phyloP scores from a whole-genome alignment of 2,888 invertebrate genomes.

The Oscheius sp. region DNA sequence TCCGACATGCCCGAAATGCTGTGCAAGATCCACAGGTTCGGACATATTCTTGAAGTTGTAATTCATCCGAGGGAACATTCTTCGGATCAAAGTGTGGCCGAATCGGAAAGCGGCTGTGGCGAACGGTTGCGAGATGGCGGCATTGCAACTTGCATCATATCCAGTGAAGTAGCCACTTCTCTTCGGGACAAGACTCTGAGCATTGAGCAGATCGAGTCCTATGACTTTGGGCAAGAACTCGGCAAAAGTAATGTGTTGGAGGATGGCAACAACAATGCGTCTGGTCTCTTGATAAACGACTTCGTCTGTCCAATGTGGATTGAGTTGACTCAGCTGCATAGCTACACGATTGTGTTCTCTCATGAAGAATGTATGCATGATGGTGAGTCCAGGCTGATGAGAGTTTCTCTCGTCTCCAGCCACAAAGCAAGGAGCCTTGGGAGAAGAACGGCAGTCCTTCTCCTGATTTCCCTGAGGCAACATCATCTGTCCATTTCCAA shows the following conservation, averaged over 20 bases:
- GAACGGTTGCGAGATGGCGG: slow-evolving; percentile 89
- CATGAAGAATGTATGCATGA: slow-evolving; percentile 72
- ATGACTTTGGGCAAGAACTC: slow-evolving; percentile 84
- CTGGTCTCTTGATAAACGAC: slow-evolving; percentile 74
- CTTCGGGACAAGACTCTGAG: slow-evolving; percentile 82
- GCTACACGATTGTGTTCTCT: slow-evolving; percentile 73
- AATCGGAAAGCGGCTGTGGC: slow-evolving; percentile 85
- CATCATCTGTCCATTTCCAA: slow-evolving; percentile 55
- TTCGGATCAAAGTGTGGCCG: slow-evolving; percentile 83
- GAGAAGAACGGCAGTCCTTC: slow-evolving; percentile 70
- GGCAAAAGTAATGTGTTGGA: slow-evolving; percentile 78
- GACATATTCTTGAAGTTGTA: slow-evolving; percentile 66
- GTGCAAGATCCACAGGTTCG: slow-evolving; percentile 68
- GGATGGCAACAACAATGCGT: slow-evolving; percentile 74
- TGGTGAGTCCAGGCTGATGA: slow-evolving; percentile 72
- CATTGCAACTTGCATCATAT: slow-evolving; percentile 83
- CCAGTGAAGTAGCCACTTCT: slow-evolving; percentile 75
- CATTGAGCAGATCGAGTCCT: slow-evolving; percentile 79
- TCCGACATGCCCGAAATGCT: slow-evolving; percentile 70
- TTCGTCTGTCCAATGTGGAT: slow-evolving; percentile 75
- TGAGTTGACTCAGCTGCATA: slow-evolving; percentile 62
- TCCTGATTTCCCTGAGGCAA: slow-evolving; percentile 73
- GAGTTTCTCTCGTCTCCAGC: slow-evolving; percentile 70
- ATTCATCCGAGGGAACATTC: slow-evolving; percentile 80
- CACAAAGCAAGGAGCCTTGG: slow-evolving; percentile 67